Evolutionary conservation across 2,888 invertebrate genomes (phyloP), one percentile per base, ranked within the genome.

Genomic region (Nomada lathburiana): DNA sequence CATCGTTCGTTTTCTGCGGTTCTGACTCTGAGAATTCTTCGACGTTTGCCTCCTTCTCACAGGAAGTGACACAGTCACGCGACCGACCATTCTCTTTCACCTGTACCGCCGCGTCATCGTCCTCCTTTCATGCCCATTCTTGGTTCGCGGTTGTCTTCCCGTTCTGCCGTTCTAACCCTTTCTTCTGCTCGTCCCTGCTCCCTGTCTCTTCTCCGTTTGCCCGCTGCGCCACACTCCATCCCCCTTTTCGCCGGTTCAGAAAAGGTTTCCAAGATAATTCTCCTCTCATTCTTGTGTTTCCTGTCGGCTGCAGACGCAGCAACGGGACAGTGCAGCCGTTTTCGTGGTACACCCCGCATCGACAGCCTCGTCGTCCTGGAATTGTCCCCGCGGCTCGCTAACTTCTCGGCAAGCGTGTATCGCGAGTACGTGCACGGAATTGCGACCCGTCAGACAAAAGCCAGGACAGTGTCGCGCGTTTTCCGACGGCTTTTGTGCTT

Each of bases 341-440:
- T 78, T 85, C 80, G 78, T 71, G 65, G 67, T 85, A 82, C 82
- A 89, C 83, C 88, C 85, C 85, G 79, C 82, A 63, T 16, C 16
- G 65, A 7, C 76, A 20, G 23, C 59, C 70, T 23, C 53, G 1
- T n/a, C 71, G 29, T 60, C 7, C 3, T 26, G 36, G 36, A 9
- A 18, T 60, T 50, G 67, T 29, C n/a, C 44, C 52, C 16, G n/a
- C 11, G 26, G 3, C 0, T 63, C 26, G 36, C 42, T 11, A 29
- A 65, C 59, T 57, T 53, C 67, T 62, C 75, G 73, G 70, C 73
- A 72, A 52, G 60, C 84, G 82, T 88, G 88, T 86, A 82, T 86
- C 86, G 87, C 75, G 76, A 63, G 67, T 84, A 88, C 86, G 89
- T 87, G 87, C 80, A 68, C 72, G 69, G 84, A 81, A 88, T 89